Percentiles rank a stretch among this genome's conserved stretches.
Evolutionary conservation across 2,113 vertebrate genomes (phyloP).

Genomic region (Gorilla gorilla): DNA sequence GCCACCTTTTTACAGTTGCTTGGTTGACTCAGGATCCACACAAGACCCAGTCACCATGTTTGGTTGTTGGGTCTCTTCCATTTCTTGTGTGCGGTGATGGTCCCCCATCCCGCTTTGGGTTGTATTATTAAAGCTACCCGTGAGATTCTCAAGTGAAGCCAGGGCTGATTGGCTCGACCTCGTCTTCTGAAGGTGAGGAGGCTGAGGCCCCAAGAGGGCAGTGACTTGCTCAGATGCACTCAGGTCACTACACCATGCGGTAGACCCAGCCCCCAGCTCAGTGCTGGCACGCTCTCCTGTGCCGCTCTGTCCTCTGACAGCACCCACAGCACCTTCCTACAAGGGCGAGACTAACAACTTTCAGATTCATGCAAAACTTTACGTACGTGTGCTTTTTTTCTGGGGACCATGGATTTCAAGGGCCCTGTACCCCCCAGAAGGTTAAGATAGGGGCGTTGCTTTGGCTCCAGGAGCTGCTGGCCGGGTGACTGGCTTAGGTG

Average conservation of each 20-base stretch:
- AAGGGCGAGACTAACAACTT: not conserved
- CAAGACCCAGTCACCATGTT: too few species aligned
- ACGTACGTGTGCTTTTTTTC: rapidly evolving
- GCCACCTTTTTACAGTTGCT: too few species aligned
- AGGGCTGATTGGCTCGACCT: not conserved
- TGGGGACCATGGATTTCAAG: not conserved
- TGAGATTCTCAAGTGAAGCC: not conserved
- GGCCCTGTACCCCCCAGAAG: not conserved
- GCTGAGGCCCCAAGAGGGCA: too few species aligned
- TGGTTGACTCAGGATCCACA: not conserved
- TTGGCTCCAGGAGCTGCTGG: not conserved
- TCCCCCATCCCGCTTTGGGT: not conserved
- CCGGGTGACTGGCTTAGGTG: not conserved
- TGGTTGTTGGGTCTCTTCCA: not conserved
- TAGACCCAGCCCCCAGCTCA: rapidly evolving
- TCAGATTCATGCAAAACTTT: not conserved
- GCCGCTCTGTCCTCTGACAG: rapidly evolving
- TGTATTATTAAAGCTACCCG: not conserved
- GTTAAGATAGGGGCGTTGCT: not conserved
- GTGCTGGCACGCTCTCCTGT: not conserved
- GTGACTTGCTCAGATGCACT: not conserved
- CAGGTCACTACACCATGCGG: rapidly evolving
- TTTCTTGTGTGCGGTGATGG: not conserved
- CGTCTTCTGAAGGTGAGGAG: not conserved
- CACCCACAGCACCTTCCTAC: not conserved